A percentile compares a stretch with the other conserved stretches of the same genome.
phyloP scores from a whole-genome alignment of 2,888 invertebrate genomes.

The Cephus runcator region DNA sequence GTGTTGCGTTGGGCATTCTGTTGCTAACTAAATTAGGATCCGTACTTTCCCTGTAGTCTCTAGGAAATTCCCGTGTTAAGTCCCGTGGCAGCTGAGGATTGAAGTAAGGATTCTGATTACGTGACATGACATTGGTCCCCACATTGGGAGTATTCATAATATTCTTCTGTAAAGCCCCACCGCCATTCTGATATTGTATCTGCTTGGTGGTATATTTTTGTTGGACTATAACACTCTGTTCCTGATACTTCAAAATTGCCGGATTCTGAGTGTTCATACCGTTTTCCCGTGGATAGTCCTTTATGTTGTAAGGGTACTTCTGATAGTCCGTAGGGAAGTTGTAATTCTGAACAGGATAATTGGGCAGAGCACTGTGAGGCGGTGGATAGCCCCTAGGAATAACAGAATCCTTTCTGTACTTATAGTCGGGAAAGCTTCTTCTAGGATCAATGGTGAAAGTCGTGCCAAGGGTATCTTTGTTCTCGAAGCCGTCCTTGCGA shows the following conservation, averaged over 20 bases:
- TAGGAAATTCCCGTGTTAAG: conserved; percentile 41
- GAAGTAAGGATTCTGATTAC: conserved; percentile 45
- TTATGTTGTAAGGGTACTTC: conserved; percentile 52
- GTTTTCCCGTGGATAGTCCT: conserved; percentile 40
- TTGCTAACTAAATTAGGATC: conserved; percentile 28
- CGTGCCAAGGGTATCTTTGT: conserved; percentile 34
- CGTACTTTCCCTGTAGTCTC: conserved; percentile 40
- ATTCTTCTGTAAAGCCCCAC: conserved; percentile 36
- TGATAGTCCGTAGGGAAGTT: conserved; percentile 51
- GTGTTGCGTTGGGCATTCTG: conserved; percentile 28
- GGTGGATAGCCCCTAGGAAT: conserved; percentile 41
- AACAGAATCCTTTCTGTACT: conserved; percentile 49
- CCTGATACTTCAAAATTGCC: conserved; percentile 46
- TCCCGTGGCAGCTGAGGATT: conserved; percentile 42
- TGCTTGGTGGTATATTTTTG: conserved; percentile 43
- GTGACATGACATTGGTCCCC: conserved; percentile 24
- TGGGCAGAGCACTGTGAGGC: conserved; percentile 44
- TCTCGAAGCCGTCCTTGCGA: conserved; percentile 48
- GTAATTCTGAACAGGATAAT: conserved; percentile 53
- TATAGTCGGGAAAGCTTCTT: conserved; percentile 35
- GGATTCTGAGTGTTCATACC: conserved; percentile 21
- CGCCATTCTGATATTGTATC: conserved; percentile 42
- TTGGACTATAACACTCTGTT: conserved; percentile 39
- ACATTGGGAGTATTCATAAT: conserved; percentile 33
- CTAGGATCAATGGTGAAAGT: conserved; percentile 9